Percentiles rank a stretch among this genome's conserved stretches.
Conservation (phyloP, 64 coral and sea anemone species). For the Montipora efflorescens region DNA sequence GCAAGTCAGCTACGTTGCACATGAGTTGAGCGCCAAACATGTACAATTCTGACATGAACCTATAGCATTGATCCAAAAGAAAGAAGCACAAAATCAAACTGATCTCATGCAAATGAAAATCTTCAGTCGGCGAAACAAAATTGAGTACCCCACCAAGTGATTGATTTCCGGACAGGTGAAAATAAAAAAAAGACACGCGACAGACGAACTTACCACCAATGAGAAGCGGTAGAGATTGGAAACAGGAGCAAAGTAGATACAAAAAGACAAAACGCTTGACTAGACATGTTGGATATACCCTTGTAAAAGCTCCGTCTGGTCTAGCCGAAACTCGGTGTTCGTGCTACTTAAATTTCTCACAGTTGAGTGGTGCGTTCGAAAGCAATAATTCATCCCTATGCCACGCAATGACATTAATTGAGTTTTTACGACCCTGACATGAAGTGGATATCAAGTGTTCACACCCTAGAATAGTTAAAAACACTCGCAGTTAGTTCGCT, state of each 20-base stretch:
- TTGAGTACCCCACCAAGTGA: not conserved
- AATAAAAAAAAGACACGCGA: not conserved
- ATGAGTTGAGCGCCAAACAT: conserved; percentile 75
- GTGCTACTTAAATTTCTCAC: not conserved
- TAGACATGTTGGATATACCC: not conserved
- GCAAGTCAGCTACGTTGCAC: conserved; percentile 75
- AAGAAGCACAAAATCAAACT: not conserved
- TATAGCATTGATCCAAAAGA: conserved; percentile 1
- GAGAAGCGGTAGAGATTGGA: not conserved
- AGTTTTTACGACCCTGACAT: not conserved
- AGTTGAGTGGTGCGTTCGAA: not conserved
- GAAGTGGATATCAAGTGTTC: not conserved
- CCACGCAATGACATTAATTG: not conserved
- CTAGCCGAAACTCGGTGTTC: not conserved
- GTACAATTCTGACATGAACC: conserved; percentile 94
- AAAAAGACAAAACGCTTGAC: not conserved
- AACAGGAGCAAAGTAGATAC: not conserved
- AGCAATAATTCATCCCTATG: not conserved
- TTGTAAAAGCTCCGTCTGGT: not conserved
- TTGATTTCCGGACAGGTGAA: not conserved
- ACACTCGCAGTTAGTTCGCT: not conserved
- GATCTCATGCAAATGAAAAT: not conserved
- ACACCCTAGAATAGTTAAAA: not conserved
- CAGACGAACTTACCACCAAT: conserved; percentile 15
- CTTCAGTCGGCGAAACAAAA: not conserved